Conservation (phyloP, 1,140 invertebrate genomes). For the Lerema accius region DNA sequence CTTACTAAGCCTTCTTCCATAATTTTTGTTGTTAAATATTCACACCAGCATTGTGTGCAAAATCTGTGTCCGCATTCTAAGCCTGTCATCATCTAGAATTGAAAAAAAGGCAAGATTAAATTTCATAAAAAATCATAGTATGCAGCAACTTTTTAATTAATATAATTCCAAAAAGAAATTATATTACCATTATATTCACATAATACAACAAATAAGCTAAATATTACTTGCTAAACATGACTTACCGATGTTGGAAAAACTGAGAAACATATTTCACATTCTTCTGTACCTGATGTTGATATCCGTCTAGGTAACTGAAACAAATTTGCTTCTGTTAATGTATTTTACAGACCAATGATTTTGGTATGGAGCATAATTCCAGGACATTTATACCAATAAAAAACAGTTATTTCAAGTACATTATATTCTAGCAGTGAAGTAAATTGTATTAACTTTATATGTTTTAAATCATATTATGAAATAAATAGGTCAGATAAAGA, state of each 20-base stretch:
- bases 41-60: conserved; percentile 97
- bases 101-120: conserved; percentile 39
- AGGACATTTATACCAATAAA: too few species aligned
- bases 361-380: too few species aligned
- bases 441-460: too few species aligned
- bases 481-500: too few species aligned
- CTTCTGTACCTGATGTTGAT: conserved; percentile 89
- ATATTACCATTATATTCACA: too few species aligned
- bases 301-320: conserved; percentile 78
- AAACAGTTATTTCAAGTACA: too few species aligned
- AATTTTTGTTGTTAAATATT: conserved; percentile 99
- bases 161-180: conserved; percentile 9
- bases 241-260: conserved; percentile 91
- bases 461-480: too few species aligned
- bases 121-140: too few species aligned
- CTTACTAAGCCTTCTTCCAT: conserved; percentile 95
- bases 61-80: conserved; percentile 98
- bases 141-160: neutral
- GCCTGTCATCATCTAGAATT: conserved; percentile 96
- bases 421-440: too few species aligned
- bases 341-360: conserved; percentile 3
- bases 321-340: conserved; percentile 26
- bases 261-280: conserved; percentile 97
- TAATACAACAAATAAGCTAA: too few species aligned
- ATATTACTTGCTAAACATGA: too few species aligned